These are phyloP conservation scores for Sebastes glaucus DNA, from an alignment of 2,797 vertebrate species.

Conservation along the genomic window DNA sequence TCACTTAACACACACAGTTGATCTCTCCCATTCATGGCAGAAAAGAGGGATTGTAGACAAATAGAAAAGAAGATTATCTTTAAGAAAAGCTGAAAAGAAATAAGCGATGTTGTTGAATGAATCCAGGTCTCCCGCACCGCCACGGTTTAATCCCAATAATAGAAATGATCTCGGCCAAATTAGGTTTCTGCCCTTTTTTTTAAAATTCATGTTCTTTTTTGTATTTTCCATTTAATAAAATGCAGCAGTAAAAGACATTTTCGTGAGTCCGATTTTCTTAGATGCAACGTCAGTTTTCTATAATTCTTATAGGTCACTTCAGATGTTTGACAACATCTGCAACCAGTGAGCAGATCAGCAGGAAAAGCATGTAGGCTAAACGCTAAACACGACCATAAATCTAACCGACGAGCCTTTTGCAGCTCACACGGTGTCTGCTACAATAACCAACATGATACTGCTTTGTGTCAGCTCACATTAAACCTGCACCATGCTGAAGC, in stretches of 20 bases:
- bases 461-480: conserved; percentile 69
- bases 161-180: neutral
- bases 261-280: neutral
- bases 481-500: conserved; percentile 52
- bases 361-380: conserved; percentile 13
- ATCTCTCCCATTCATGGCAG: conserved; percentile 65
- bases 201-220: neutral
- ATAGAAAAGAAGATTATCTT: conserved; percentile 62
- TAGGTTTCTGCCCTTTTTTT: neutral
- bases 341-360: conserved; percentile 37
- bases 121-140: conserved; percentile 50
- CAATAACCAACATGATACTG: conserved; percentile 64
- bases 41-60: conserved; percentile 70
- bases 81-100: conserved; percentile 68
- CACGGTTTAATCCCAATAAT: conserved; percentile 7
- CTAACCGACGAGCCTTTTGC: conserved; percentile 49
- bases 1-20: conserved; percentile 79
- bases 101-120: conserved; percentile 63
- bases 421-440: conserved; percentile 48
- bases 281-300: conserved; percentile 1
- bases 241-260: neutral
- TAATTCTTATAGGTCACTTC: conserved; percentile 5
- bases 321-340: conserved; percentile 64
- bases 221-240: neutral
- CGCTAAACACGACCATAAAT: conserved; percentile 54